Evolutionary conservation across 2,113 vertebrate species (phyloP).

Genomic region (Nannospalax galili): DNA sequence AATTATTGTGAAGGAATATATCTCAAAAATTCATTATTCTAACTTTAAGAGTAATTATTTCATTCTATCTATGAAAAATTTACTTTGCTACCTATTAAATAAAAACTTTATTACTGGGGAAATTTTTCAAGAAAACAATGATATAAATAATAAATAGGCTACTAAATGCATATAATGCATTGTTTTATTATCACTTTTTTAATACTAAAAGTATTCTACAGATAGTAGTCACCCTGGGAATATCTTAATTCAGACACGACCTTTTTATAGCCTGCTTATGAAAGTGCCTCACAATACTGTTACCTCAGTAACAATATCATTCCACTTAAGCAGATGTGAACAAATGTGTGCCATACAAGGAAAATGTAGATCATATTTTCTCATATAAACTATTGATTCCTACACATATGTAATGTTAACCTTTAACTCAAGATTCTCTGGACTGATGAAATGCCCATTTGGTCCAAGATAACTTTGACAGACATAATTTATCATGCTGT

Average conservation of each 20-base stretch:
- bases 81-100: slow-evolving; percentile 19
- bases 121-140: neutral
- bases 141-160: slow-evolving; percentile 14
- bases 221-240: neutral
- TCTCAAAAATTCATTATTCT: slow-evolving; percentile 6
- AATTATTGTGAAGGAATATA: neutral
- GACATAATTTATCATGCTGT: slow-evolving; percentile 78
- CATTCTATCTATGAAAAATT: neutral
- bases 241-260: slow-evolving; percentile 16
- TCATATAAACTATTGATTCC: slow-evolving; percentile 23
- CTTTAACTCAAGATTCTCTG: slow-evolving; percentile 71
- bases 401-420: slow-evolving; percentile 15
- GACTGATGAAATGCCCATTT: slow-evolving; percentile 53
- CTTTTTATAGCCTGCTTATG: neutral
- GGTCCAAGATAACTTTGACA: slow-evolving; percentile 67
- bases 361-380: slow-evolving; percentile 26
- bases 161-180: neutral
- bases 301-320: slow-evolving; percentile 9
- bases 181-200: slow-evolving; percentile 43
- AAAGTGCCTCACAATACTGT: slow-evolving; percentile 50
- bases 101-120: neutral
- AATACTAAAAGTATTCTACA: neutral
- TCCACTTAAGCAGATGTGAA: neutral
- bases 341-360: neutral
- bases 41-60: slow-evolving; percentile 52